Base-by-base conservation (phyloP, 2,888 invertebrate species). In the Drosophila koepferae region DNA sequence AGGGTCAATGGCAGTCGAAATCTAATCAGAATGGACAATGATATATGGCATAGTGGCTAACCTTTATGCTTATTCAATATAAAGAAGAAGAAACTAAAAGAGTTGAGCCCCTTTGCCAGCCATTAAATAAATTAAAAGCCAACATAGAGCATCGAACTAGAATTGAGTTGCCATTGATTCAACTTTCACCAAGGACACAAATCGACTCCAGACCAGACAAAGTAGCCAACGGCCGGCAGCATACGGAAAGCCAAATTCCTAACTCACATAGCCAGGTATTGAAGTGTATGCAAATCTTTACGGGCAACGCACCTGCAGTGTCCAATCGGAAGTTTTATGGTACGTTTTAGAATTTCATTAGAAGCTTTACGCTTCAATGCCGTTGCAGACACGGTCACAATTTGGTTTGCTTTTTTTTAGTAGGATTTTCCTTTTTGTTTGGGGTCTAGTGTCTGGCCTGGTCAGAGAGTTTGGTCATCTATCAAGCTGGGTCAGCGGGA, bases 341-440 rank as follows among this genome's bases (percentile, higher is more conserved):
- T 82, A 74, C 82, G 72, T 72, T 83, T 85, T 74, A 74, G 81
- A 75, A 78, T 80, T 80, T 74, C 82, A 81, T 80, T 85, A 82
- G 80, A 72, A 64, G 72, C 80, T 64, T 60, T 64, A 61, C 59
- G 74, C 70, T 62, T 66, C 48, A 49, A 49, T 80, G 76, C 72
- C 72, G 54, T 20, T 64, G 64, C 69, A 60, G 69, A 59, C 58
- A 62, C 55, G 55, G n/a, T 44, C 38, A 28, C 44, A 43, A 49
- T 56, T 34, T 36, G 51, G 51, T 51, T 36, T 54, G 28, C 1
- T 46, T 48, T 12, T 58, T 49, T 12, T 59, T 18, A 46, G 0
- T 6, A 14, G 14, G 4, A 14, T 4, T 4, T 12, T 12, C 0
- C 2, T 34, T 9, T 8, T 34, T 8, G 12, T 36, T 18, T 10